phyloP scores from a whole-genome alignment of 2,888 invertebrate genomes.

The Balanococcus diminutus region DNA sequence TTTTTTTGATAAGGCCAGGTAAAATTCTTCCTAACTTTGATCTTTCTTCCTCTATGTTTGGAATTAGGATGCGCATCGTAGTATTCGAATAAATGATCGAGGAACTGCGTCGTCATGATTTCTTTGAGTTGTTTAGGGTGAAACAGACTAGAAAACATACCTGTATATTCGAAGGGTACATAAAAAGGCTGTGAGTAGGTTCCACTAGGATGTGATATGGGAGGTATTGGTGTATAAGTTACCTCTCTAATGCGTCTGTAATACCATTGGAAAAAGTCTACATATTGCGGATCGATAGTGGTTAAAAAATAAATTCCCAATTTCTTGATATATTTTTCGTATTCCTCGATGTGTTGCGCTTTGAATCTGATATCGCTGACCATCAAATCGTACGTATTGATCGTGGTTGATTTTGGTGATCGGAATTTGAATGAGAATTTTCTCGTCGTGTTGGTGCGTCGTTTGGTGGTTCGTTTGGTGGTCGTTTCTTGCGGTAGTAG shows the following conservation, averaged over 20 bases:
- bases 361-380: background rate
- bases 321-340: background rate
- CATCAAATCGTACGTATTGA: background rate
- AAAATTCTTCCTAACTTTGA: background rate
- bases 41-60: background rate
- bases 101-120: background rate
- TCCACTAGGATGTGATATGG: background rate
- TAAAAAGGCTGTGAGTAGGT: background rate
- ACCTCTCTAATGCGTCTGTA: conserved; percentile 10
- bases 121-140: background rate
- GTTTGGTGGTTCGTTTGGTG: background rate
- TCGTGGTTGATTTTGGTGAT: background rate
- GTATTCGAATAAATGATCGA: background rate
- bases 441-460: background rate
- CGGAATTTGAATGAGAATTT: too few species aligned
- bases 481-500: background rate
- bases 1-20: background rate
- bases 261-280: background rate
- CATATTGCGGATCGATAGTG: background rate
- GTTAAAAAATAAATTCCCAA: background rate
- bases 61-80: background rate
- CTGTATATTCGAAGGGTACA: background rate
- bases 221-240: background rate
- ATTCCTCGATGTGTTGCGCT: background rate
- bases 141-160: background rate